Base-by-base conservation (phyloP, 1,140 invertebrate species). In the Anagrus nilaparvatae region DNA sequence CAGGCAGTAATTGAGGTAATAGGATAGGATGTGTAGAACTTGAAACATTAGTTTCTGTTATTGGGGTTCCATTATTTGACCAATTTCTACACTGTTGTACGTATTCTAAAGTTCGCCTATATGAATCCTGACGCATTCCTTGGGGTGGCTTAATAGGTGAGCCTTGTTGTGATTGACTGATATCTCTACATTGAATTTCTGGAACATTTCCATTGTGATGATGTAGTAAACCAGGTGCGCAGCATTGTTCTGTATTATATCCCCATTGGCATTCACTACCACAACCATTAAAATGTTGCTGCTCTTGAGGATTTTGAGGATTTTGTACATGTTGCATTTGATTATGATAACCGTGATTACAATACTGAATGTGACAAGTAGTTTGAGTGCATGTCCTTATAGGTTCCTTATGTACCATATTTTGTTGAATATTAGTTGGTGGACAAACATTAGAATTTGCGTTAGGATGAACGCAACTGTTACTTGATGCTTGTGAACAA, bases 11-110 rank as follows among this genome's bases (percentile, higher is more conserved):
- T 35, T 64, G 63, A 2, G 71, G 58, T 55, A 75, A 50, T 50
- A 72, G 46, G 36, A 76, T 49, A 0, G 78, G 79, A 56, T 84
- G 79, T 1, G 83, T 86, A 12, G 76, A 84, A 49, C 79, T 86
- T 2, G 77, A 81, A 0, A 83, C 80, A 45, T 75, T 78, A 3
- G 62, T 67, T 44, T 81, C 74, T 29, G 74, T 72, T 42, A 74
- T 78, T 9, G 58, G 47, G 21, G 56, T 61, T 1, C 53, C 62
- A 27, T 55, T 66, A 0, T 59, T 65, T 18, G 59, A 77, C 86
- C 87, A 90, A 30, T 78, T 84, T 53, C 87, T 82, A 59, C 87
- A 92, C 58, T 85, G 88, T 53, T 91, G 86, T 0, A 93, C 88
- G 55, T 94, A 93, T 49, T 91, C 86, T 10, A 92, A 60, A 4